Base-by-base conservation (phyloP, 2,113 vertebrate genomes). In the Oreotrochilus melanogaster region DNA sequence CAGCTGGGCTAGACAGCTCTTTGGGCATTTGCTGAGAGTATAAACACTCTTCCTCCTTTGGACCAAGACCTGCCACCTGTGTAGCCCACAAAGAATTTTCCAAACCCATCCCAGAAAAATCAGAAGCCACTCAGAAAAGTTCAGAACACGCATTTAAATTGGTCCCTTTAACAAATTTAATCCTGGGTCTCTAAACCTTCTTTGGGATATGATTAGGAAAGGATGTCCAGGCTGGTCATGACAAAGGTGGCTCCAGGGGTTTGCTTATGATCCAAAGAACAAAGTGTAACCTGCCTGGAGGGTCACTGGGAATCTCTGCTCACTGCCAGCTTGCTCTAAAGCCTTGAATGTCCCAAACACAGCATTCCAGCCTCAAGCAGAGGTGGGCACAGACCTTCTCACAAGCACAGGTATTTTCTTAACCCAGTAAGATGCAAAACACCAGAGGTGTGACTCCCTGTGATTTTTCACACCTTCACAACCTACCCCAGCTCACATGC, bases 381-480 rank as follows among this genome's bases (percentile, higher is more conserved):
- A 67, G 73, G 18, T 61, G 74, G 45, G 78, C 71, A 54, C 69
- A 74, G 60, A 75, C 27, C 67, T 89, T 42, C 81, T 65, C 56
- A 6, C 7, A 27, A 62, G 69, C 86, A 94, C 17, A 15, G 45
- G 35, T 53, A 18, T 43, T 78, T 66, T 43, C 71, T 25, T 62
- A 95, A 65, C n/a, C 78, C 65, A 56, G 30, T 8, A 4, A 51
- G 18, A 76, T 89, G 73, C 45, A 57, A 74, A 94, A 14, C 78
- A 92, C 76, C 79, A 92, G 74, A 86, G 85, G 19, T 17, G 28
- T 35, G 37, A 51, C 88, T 93, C 83, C 61, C 79, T 93, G 94
- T 54, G 86, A 95, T 94, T 96, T 96, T 91, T 94, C 95, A 95
- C 89, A 94, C 81, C 94, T 83, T 91, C 75, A 56, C 65, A 86